Evolutionary conservation across 2,797 vertebrate genomes (phyloP).

Genomic region (Hypotaenidia okinawae): DNA sequence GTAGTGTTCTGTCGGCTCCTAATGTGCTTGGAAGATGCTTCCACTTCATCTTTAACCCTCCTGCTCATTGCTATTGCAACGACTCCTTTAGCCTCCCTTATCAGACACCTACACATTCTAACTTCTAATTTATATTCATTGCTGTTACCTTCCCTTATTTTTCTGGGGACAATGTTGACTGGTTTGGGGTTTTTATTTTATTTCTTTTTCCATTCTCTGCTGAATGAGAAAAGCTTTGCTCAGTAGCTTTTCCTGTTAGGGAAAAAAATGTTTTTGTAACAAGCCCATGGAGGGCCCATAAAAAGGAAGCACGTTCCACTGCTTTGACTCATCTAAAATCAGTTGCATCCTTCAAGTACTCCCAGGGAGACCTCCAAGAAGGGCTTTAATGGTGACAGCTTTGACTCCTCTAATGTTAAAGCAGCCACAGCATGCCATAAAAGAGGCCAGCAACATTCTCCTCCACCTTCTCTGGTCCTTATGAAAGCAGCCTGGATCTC

Average conservation of each 20-base stretch:
- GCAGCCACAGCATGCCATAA: neutral
- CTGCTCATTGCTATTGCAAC: neutral
- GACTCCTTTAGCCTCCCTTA: constrained; percentile 25
- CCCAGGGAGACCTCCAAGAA: neutral
- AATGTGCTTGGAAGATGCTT: neutral
- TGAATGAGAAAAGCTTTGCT: neutral
- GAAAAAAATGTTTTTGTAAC: neutral
- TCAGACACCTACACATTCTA: constrained; percentile 26
- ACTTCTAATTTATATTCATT: constrained; percentile 34
- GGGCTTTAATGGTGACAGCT: neutral
- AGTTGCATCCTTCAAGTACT: neutral
- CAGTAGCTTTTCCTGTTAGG: neutral
- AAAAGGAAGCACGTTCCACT: neutral
- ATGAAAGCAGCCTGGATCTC: neutral
- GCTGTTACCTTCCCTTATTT: constrained; percentile 6
- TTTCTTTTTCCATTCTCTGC: neutral
- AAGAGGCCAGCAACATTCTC: neutral
- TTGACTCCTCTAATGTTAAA: neutral
- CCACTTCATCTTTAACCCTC: neutral
- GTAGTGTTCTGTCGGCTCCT: neutral
- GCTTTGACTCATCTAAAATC: neutral
- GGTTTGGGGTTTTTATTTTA: neutral
- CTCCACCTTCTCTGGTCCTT: neutral
- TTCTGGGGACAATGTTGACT: neutral
- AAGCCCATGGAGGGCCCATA: neutral